Conservation (phyloP, 2,888 invertebrate species). For the Amblyteles armatorius region DNA sequence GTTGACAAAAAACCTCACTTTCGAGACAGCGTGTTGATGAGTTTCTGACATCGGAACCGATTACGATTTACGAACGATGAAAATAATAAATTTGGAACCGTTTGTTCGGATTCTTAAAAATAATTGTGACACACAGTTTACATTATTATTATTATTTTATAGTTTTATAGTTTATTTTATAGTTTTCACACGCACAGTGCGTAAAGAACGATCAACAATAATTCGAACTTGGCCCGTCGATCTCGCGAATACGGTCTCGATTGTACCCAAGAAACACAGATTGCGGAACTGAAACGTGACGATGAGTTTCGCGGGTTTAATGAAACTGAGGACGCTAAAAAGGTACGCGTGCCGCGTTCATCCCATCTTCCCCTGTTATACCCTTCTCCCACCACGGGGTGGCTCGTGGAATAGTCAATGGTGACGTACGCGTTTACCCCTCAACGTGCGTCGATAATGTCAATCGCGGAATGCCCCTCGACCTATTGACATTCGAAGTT, state of each 20-base stretch:
- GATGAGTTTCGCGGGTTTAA: not conserved
- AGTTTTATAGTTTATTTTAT: not conserved
- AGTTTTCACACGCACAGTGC: not conserved
- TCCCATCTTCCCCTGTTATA: not conserved
- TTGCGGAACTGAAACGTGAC: not conserved
- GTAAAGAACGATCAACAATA: not conserved
- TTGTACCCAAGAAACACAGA: too few species aligned
- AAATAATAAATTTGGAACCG: too few species aligned
- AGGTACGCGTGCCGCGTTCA: not conserved
- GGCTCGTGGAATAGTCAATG: not conserved
- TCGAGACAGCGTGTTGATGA: too few species aligned
- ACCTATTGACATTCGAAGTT: slow-evolving; percentile 4
- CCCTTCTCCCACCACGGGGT: not conserved
- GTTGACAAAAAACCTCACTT: too few species aligned
- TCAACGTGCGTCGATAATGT: not conserved
- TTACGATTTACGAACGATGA: too few species aligned
- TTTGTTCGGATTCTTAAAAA: too few species aligned
- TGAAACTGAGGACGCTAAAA: not conserved
- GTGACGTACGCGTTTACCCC: not conserved
- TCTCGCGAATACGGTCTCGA: too few species aligned
- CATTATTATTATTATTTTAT: not conserved
- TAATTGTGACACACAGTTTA: not conserved
- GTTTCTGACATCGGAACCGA: too few species aligned
- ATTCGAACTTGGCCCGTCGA: not conserved
- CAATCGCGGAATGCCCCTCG: not conserved